A percentile compares a stretch with the other conserved stretches of the same genome.
These are phyloP conservation scores for Cecidostiba fungosa DNA, from an alignment of 2,888 invertebrate genomes.

Conservation along the genomic window DNA sequence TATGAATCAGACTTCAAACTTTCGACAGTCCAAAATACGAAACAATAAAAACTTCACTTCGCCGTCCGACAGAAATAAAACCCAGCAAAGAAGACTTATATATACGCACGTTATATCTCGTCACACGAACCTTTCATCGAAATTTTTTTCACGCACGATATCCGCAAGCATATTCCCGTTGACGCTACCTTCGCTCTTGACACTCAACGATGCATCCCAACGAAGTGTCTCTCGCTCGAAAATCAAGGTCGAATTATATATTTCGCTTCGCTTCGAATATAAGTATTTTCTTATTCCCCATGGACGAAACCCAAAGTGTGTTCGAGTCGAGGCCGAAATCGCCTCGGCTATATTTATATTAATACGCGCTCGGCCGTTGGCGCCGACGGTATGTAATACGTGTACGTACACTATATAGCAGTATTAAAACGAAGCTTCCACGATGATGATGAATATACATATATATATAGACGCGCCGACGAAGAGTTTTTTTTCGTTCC, in stretches of 20 bases:
- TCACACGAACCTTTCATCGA: neutral
- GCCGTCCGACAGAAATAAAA: neutral
- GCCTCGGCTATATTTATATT: slow-evolving; percentile 34
- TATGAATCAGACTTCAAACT: neutral
- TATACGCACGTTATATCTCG: no score
- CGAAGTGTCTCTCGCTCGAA: neutral
- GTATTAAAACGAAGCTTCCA: neutral
- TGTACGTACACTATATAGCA: neutral
- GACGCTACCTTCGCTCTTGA: neutral
- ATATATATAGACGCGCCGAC: slow-evolving; percentile 4
- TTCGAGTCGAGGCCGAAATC: neutral
- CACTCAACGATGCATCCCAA: neutral
- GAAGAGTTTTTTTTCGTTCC: slow-evolving; percentile 51
- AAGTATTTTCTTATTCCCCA: neutral
- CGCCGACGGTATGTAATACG: neutral
- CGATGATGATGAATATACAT: neutral
- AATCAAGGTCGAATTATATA: slow-evolving; percentile 5
- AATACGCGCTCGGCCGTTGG: slow-evolving; percentile 17
- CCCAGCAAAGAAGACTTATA: neutral
- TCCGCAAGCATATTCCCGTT: neutral
- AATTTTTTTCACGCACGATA: neutral
- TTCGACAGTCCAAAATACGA: neutral
- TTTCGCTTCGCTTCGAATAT: neutral
- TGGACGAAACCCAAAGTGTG: neutral
- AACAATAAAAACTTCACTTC: neutral